These are phyloP conservation scores for Porites australiensis DNA, from an alignment of 64 coral and sea anemone genomes.

Conservation along the genomic window DNA sequence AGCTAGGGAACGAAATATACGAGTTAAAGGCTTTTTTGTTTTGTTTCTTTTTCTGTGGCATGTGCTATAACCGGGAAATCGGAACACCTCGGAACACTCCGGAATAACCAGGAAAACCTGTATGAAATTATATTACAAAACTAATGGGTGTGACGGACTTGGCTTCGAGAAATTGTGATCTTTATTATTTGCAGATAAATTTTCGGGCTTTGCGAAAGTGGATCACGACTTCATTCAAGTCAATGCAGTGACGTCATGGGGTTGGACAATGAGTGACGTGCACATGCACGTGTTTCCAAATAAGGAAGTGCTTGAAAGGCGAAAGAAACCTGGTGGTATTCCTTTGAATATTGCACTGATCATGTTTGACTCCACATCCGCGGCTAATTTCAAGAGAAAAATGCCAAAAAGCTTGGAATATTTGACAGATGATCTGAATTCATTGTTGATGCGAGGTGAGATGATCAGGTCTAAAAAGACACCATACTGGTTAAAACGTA, in stretches of 20 bases:
- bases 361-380: slow-evolving; percentile 78
- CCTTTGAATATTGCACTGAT: slow-evolving; percentile 70
- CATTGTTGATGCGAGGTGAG: slow-evolving; percentile 65
- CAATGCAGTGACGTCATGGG: slow-evolving; percentile 38
- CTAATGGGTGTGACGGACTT: too few relatives aligned
- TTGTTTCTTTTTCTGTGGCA: too few relatives aligned
- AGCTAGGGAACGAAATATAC: too few relatives aligned
- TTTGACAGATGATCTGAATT: slow-evolving; percentile 33
- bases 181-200: neutral
- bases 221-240: slow-evolving; percentile 75
- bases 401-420: slow-evolving; percentile 66
- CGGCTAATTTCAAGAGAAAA: slow-evolving; percentile 74
- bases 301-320: slow-evolving; percentile 36
- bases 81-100: too few relatives aligned
- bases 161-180: too few relatives aligned
- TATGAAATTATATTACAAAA: too few relatives aligned
- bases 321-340: slow-evolving; percentile 40
- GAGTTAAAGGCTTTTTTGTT: too few relatives aligned
- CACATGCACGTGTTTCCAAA: slow-evolving; percentile 54
- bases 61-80: too few relatives aligned
- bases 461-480: neutral
- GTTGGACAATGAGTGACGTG: slow-evolving; percentile 14
- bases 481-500: too few relatives aligned
- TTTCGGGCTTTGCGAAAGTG: slow-evolving; percentile 21
- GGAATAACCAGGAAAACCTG: too few relatives aligned